These are phyloP conservation scores for Steatocranus sp. DNA, from an alignment of 2,797 vertebrate genomes.

Conservation along the genomic window DNA sequence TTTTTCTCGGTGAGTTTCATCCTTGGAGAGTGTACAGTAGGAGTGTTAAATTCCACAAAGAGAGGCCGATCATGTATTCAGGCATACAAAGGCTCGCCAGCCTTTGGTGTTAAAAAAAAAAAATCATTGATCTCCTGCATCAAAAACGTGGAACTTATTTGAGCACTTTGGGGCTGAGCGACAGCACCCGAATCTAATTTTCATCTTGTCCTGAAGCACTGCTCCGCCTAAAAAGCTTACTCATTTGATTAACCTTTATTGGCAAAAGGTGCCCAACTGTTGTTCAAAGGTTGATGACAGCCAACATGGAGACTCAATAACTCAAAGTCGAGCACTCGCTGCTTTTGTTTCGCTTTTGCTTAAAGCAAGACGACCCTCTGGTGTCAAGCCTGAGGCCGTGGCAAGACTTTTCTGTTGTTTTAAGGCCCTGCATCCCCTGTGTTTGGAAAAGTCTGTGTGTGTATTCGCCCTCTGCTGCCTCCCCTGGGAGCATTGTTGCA, in stretches of 20 bases:
- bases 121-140: conserved; percentile 36
- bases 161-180: conserved; percentile 12
- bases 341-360: conserved; percentile 32
- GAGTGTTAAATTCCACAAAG: conserved; percentile 36
- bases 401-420: conserved; percentile 7
- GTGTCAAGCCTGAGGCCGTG: conserved; percentile 6
- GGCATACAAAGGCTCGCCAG: conserved; percentile 14
- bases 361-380: conserved; percentile 11
- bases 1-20: conserved; percentile 33
- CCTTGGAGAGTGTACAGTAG: conserved; percentile 36
- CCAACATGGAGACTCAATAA: background rate
- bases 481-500: conserved; percentile 36
- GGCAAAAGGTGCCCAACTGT: background rate
- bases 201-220: background rate
- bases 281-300: background rate
- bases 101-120: background rate
- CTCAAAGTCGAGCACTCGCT: conserved; percentile 13
- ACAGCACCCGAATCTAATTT: conserved; percentile 22
- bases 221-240: background rate
- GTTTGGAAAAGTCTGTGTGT: background rate
- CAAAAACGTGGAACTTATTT: conserved; percentile 32
- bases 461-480: conserved; percentile 27
- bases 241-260: conserved; percentile 27
- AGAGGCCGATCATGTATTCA: conserved; percentile 8
- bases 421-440: background rate